Conservation (phyloP, 2,113 vertebrate genomes). For the Sisor rabdophorus region DNA sequence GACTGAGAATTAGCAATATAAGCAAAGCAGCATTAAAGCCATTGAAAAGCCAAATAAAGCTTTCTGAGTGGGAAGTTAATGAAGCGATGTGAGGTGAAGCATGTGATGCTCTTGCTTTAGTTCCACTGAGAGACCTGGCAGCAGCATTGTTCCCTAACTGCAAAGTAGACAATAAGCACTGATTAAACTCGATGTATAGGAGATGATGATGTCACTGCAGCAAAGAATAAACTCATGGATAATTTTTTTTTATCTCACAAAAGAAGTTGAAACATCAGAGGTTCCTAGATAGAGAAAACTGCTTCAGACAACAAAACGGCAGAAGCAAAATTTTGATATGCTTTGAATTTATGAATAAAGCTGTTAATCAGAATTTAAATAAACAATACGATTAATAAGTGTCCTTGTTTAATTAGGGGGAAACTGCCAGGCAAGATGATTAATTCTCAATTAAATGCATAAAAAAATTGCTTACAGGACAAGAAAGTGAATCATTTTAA, state of each 20-base stretch:
- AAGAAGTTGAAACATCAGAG: background rate
- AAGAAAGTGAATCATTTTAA: background rate
- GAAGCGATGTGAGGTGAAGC: background rate
- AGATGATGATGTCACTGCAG: too few relatives aligned
- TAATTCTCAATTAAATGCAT: background rate
- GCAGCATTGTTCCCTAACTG: background rate
- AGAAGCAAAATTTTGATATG: background rate
- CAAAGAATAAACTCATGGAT: background rate
- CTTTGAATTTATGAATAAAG: background rate
- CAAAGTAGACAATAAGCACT: background rate
- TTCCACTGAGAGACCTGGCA: background rate
- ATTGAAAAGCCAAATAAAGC: background rate
- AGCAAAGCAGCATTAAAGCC: background rate
- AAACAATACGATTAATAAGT: background rate
- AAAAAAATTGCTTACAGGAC: background rate
- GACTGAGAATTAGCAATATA: too few relatives aligned
- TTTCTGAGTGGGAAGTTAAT: background rate
- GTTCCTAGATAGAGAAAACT: background rate
- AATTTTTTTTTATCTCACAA: background rate
- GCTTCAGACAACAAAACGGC: background rate
- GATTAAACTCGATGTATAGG: background rate
- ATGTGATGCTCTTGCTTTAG: background rate
- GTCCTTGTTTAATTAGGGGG: background rate
- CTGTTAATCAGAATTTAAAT: background rate
- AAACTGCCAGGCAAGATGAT: background rate